Evolutionary conservation across 2,888 invertebrate species (phyloP).

Genomic region (Tanytarsus gracilentus): DNA sequence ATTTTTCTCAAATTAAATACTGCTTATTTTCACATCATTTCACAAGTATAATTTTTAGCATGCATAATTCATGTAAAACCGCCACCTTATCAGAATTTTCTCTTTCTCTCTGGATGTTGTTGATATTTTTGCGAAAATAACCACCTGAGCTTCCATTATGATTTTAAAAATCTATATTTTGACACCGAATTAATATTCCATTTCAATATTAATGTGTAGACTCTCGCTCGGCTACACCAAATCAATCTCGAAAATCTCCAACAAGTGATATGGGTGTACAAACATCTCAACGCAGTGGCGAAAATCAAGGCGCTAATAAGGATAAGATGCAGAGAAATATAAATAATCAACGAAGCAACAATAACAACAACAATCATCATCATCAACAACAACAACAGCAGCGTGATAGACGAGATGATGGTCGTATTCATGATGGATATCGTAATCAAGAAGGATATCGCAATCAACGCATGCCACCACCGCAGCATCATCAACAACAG

Average conservation of each 20-base stretch:
- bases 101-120: too few species aligned
- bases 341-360: conserved; percentile 34
- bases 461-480: conserved; percentile 25
- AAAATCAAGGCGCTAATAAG: conserved; percentile 35
- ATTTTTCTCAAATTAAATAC: background rate
- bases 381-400: conserved; percentile 35
- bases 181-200: too few species aligned
- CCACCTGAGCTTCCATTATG: too few species aligned
- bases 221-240: conserved; percentile 75
- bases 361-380: conserved; percentile 36
- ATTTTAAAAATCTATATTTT: too few species aligned
- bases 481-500: conserved; percentile 40
- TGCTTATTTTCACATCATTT: background rate
- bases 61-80: too few species aligned
- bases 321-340: conserved; percentile 32
- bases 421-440: conserved; percentile 35
- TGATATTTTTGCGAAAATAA: too few species aligned
- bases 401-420: conserved; percentile 40
- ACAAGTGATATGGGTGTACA: conserved; percentile 79
- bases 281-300: conserved; percentile 43
- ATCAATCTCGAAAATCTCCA: conserved; percentile 70
- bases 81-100: too few species aligned
- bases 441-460: conserved; percentile 28
- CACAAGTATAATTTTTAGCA: too few species aligned
- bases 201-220: too few species aligned